Percentiles rank a stretch among this genome's conserved stretches.
Evolutionary conservation across 2,888 invertebrate species (phyloP).

Genomic region (Agonopterix heracliana): DNA sequence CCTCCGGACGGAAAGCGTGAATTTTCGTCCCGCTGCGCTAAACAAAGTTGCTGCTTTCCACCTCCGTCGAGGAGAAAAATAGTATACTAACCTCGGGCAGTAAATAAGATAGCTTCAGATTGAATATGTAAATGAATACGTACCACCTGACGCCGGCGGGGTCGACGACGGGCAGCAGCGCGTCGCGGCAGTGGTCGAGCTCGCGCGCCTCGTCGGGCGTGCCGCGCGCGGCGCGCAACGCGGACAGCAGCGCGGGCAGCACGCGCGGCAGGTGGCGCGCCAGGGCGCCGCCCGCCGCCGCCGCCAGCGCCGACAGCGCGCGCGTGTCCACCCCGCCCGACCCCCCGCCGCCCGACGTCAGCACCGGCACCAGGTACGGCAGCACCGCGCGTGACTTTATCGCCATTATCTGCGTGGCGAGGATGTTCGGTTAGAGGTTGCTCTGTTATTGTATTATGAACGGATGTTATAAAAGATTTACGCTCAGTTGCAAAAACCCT

Average conservation of each 20-base stretch:
- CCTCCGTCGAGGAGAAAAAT: no score
- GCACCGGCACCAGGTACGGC: slow-evolving; percentile 92
- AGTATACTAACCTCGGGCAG: no score
- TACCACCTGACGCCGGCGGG: slow-evolving; percentile 91
- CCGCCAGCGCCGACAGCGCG: slow-evolving; percentile 94
- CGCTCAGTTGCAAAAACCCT: no score
- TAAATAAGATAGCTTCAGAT: no score
- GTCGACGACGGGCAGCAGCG: slow-evolving; percentile 92
- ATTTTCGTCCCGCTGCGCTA: no score
- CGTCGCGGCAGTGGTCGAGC: slow-evolving; percentile 93
- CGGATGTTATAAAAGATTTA: no score
- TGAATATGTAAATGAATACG: no score
- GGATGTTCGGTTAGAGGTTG: no score
- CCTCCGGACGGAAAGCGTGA: no score
- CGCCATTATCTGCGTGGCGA: slow-evolving; percentile 83
- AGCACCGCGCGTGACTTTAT: slow-evolving; percentile 96
- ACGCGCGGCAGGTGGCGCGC: slow-evolving; percentile 94
- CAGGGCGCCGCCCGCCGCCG: slow-evolving; percentile 95
- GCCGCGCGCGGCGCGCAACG: slow-evolving; percentile 83
- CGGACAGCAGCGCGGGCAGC: slow-evolving; percentile 90
- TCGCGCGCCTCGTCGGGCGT: slow-evolving; percentile 81
- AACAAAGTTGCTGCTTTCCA: no score
- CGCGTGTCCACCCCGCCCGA: slow-evolving; percentile 85
- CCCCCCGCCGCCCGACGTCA: slow-evolving; percentile 21
- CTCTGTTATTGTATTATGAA: no score